Base-by-base conservation (phyloP, 53 echinoderm and acorn worm genomes). In the Mesocentrotus franciscanus region DNA sequence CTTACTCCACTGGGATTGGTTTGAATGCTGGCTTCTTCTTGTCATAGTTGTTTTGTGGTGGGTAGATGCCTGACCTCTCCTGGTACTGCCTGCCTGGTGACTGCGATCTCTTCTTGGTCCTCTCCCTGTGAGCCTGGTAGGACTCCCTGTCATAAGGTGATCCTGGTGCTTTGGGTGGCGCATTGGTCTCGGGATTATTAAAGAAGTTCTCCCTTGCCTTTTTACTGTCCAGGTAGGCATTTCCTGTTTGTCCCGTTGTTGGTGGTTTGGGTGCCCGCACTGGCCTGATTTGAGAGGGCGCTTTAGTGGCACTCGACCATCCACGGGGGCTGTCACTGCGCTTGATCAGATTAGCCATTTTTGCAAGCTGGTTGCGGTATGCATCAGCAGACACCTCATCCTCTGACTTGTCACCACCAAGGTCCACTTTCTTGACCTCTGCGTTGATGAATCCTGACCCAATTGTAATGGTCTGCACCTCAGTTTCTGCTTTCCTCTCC, bases 21-120 rank as follows among this genome's bases (percentile, higher is more conserved):
- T 95, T 95, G 94, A 97, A 97, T 32, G 95, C 90, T 16, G 92
- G 95, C 9, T 39, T 64, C 17, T 93, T 96, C 79, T 84, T 72
- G 56, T 83, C 60, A n/a, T 92, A 60, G 97, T 95, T 97, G 72
- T 96, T 97, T 92, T 97, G 95, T 55, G 98, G 97, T 20, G 97
- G 97, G 92, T 98, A 98, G 56, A 98, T 90, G 75, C 97, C 96
- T 78, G 95, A 32, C 60, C 95, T 97, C 79, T 97, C 97, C 76
- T 97, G 97, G 78, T 98, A 98, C 92, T 95, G 91, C 39, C 98
- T 95, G 4, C 97, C 98, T 8, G 98, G 98, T 27, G 98, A 98
- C 96, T 98, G 93, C 32, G 97, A 97, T 34, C 98, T 92, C 96
- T 96, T 95, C 70, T 94, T 96, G 85, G 90, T 97, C 12, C 90